A percentile compares a stretch with the other conserved stretches of the same genome.
phyloP scores from a whole-genome alignment of 2,888 invertebrate species.

The Eilema sororculum region DNA sequence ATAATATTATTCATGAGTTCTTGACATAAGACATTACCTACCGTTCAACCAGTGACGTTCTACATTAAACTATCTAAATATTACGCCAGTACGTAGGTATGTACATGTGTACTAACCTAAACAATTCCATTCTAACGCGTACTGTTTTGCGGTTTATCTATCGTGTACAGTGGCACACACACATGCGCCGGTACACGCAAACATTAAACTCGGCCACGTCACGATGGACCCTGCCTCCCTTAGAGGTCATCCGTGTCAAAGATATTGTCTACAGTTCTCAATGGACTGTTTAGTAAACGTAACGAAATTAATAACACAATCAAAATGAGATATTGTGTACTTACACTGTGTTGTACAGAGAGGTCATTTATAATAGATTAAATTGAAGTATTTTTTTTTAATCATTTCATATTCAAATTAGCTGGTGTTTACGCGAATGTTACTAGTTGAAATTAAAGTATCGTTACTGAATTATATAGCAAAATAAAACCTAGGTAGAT shows the following conservation, averaged over 20 bases:
- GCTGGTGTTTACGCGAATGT: neutral
- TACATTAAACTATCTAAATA: conserved; percentile 50
- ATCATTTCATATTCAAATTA: neutral
- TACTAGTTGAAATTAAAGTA: neutral
- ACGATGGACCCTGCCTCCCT: conserved; percentile 63
- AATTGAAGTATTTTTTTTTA: neutral
- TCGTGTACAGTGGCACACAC: conserved; percentile 48
- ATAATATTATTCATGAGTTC: neutral
- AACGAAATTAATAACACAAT: conserved; percentile 12
- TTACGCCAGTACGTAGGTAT: conserved; percentile 42
- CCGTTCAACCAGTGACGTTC: conserved; percentile 42
- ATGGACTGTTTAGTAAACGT: conserved; percentile 55
- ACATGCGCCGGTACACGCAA: conserved; percentile 38
- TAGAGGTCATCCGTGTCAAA: conserved; percentile 69
- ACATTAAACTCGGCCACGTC: conserved; percentile 43
- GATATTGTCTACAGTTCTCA: conserved; percentile 64
- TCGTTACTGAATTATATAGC: neutral
- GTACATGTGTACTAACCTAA: conserved; percentile 52
- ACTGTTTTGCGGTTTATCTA: conserved; percentile 65
- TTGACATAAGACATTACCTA: conserved; percentile 41
- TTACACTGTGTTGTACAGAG: neutral
- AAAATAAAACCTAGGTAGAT: neutral
- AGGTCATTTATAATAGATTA: neutral
- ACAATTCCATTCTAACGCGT: conserved; percentile 64
- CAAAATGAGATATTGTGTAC: conserved; percentile 7